Evolutionary conservation across 1,140 invertebrate genomes (phyloP).

Genomic region (Drosophila pseudoananassae): DNA sequence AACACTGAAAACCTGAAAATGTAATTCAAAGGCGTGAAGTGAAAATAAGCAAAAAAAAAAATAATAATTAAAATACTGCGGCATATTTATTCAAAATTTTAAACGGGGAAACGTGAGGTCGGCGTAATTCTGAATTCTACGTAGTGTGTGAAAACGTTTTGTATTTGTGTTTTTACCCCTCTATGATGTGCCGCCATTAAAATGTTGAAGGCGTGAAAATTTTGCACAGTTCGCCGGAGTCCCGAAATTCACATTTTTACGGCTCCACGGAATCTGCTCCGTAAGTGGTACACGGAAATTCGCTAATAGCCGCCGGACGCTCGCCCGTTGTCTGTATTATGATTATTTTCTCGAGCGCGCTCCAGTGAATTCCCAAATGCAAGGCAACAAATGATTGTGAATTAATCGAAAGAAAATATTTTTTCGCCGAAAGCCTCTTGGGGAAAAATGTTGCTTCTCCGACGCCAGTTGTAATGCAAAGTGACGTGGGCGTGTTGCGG

Average conservation of each 20-base stretch:
- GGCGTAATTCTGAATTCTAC: constrained; percentile 15
- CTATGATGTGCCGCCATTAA: constrained; percentile 57
- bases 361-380: constrained; percentile 22
- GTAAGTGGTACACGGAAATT: constrained; percentile 51
- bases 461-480: constrained; percentile 29
- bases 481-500: constrained; percentile 39
- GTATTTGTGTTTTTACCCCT: constrained; percentile 57
- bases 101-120: constrained; percentile 3
- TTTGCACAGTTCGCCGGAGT: constrained; percentile 28
- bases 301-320: constrained; percentile 64
- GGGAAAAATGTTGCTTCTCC: constrained; percentile 1
- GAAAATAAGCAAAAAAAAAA: constrained; percentile 32
- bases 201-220: constrained; percentile 63
- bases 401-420: constrained; percentile 50
- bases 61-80: constrained; percentile 19
- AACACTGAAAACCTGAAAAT: constrained; percentile 39
- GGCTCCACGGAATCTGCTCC: constrained; percentile 8
- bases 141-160: constrained; percentile 23
- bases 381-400: constrained; percentile 13
- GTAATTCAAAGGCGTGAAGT: constrained; percentile 35
- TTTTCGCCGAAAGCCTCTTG: constrained; percentile 7
- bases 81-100: constrained; percentile 34
- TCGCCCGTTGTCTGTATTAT: constrained; percentile 34
- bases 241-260: constrained; percentile 23
- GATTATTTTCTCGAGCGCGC: constrained; percentile 39